Conservation (phyloP, 2,113 vertebrate genomes). For the Tetrax tetrax region DNA sequence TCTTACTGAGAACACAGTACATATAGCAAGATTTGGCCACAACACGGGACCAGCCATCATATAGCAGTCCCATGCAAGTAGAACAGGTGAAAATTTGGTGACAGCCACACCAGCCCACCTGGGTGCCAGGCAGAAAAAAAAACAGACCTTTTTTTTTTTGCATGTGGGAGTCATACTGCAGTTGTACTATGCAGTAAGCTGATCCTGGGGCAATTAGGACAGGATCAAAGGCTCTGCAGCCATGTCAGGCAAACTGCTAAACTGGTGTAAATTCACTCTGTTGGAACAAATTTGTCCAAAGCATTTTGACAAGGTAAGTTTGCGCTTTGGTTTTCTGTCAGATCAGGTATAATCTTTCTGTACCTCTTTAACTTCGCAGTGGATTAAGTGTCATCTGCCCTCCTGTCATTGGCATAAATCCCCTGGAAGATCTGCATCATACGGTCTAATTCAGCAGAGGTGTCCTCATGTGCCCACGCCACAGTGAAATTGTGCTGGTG, state of each 20-base stretch:
- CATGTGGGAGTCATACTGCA: fast-evolving
- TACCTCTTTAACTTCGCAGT: not conserved
- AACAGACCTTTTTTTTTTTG: not conserved
- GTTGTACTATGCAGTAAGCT: not conserved
- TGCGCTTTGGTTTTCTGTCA: not conserved
- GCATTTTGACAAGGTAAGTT: not conserved
- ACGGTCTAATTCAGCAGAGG: not conserved
- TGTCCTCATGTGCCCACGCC: not conserved
- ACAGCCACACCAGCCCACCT: not conserved
- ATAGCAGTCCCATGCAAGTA: not conserved
- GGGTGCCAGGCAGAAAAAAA: not conserved
- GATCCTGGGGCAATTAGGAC: not conserved
- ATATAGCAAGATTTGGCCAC: not conserved
- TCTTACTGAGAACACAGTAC: not conserved
- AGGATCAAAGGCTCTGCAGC: not conserved
- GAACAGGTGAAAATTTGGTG: not conserved
- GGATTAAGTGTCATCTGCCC: not conserved
- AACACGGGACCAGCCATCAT: not conserved
- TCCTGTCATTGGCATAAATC: not conserved
- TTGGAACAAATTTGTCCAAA: not conserved
- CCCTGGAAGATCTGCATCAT: not conserved
- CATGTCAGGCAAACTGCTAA: not conserved
- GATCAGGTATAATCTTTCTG: not conserved
- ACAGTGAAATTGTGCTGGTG: not conserved
- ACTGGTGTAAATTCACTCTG: not conserved